Base-by-base conservation (phyloP, 2,113 vertebrate genomes). In the Leuciscus idus region DNA sequence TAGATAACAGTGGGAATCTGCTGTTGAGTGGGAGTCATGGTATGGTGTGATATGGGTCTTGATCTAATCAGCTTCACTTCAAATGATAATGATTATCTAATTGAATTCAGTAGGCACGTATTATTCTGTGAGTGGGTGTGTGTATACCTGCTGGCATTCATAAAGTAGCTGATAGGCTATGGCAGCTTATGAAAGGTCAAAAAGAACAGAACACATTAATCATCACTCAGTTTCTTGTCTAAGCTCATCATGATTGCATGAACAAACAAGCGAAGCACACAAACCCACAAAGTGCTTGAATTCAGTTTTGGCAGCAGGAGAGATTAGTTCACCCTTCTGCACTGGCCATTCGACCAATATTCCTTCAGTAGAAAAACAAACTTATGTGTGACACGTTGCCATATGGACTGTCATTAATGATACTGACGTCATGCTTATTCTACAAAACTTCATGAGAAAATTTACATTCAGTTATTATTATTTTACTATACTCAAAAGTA, bases 11-110 rank as follows among this genome's bases (percentile, higher is more conserved):
- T 68, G 33, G 28, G 50, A 15, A 28, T 33, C 19, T 36, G 39
- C 19, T 33, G 33, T 39, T 70, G 30, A 70, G 43, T 26, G 12
- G 21, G 19, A 48, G 43, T 48, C 70, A 46, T 4, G 1, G 2
- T 15, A 23, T 8, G 39, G 21, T 75, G n/a, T 50, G 13, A 28
- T 6, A 74, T 23, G 21, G 26, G 23, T 75, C n/a, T 46, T 75
- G 43, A 75, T 75, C 73, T 28, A 50, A 75, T 75, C 72, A 75
- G 11, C 43, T 15, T 48, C 43, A 75, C 72, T 75, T 48, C 5
- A 75, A 74, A 26, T 48, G 21, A n/a, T 72, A 74, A 15, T 48
- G 21, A 43, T 72, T 72, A 72, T 43, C 8, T 23, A 4, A 23
- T 2, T 43, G 70, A 73, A 43, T 46, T 17, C 23, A 48, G 72